These are phyloP conservation scores for Entelurus aequoreus DNA, from an alignment of 2,113 vertebrate genomes.

Conservation along the genomic window DNA sequence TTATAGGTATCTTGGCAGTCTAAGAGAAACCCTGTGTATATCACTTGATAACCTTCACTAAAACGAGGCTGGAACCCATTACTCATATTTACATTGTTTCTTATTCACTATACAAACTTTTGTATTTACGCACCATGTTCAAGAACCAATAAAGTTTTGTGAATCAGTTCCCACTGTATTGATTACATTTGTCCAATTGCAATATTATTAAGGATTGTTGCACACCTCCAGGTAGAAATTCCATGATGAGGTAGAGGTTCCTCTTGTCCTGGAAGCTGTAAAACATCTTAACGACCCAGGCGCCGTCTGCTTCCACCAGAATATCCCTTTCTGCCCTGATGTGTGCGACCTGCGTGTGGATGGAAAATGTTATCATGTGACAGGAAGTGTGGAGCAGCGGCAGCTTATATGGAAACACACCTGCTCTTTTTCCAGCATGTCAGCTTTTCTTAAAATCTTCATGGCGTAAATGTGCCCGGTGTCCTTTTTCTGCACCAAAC, in stretches of 20 bases:
- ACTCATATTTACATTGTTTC: too few relatives aligned
- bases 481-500: constrained; percentile 97
- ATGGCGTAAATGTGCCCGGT: constrained; percentile 98
- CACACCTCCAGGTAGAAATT: constrained; percentile 94
- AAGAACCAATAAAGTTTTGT: too few relatives aligned
- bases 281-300: constrained; percentile 99
- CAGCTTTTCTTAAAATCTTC: constrained; percentile 96
- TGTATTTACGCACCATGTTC: too few relatives aligned
- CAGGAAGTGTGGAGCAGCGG: not conserved
- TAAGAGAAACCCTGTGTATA: too few relatives aligned
- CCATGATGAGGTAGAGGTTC: constrained; percentile 99
- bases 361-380: not conserved
- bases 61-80: too few relatives aligned
- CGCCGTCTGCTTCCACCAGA: constrained; percentile 93
- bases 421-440: constrained; percentile 99
- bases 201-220: not conserved
- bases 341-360: constrained; percentile 82
- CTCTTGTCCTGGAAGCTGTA: constrained; percentile 99
- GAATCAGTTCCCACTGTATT: not conserved
- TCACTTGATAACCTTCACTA: too few relatives aligned
- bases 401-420: constrained; percentile 47
- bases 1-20: too few relatives aligned
- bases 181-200: not conserved
- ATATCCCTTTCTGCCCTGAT: constrained; percentile 97
- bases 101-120: too few relatives aligned